Evolutionary conservation across 2,888 invertebrate species (phyloP).

Genomic region (Leptopilina drosophilae): DNA sequence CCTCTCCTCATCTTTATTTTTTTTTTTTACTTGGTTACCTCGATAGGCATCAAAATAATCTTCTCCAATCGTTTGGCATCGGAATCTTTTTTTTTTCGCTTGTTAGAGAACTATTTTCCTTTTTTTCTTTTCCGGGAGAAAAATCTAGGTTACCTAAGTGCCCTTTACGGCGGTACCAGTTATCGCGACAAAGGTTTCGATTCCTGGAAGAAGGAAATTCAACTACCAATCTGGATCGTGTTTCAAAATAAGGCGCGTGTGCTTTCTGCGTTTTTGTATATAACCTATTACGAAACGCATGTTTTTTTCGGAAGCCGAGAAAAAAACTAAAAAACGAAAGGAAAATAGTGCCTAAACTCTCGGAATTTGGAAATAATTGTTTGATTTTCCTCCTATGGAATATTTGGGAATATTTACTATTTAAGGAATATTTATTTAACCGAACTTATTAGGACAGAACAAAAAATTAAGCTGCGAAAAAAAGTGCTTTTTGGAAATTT

Average conservation of each 20-base stretch:
- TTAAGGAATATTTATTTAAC: too few relatives aligned
- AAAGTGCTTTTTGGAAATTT: too few relatives aligned
- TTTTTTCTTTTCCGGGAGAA: neutral
- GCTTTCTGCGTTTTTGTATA: neutral
- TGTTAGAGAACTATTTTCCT: neutral
- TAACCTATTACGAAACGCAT: neutral
- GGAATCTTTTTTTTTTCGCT: slow-evolving; percentile 1
- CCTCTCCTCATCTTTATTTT: neutral
- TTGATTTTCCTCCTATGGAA: too few relatives aligned
- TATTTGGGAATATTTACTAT: too few relatives aligned
- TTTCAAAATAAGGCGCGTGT: slow-evolving; percentile 14
- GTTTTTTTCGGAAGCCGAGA: neutral
- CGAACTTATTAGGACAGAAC: too few relatives aligned
- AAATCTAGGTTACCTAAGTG: slow-evolving; percentile 33
- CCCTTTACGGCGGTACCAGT: slow-evolving; percentile 1
- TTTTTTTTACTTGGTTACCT: slow-evolving; percentile 9
- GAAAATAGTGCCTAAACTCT: too few relatives aligned
- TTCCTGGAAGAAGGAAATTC: slow-evolving; percentile 41
- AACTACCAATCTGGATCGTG: neutral
- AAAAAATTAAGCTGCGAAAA: too few relatives aligned
- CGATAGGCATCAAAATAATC: slow-evolving; percentile 29
- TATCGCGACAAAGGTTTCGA: slow-evolving; percentile 25
- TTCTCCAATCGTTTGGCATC: neutral
- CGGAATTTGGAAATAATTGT: too few relatives aligned
- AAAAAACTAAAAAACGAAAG: too few relatives aligned